These are phyloP conservation scores for Perca flavescens DNA, from an alignment of 2,113 vertebrate species.

Conservation along the genomic window DNA sequence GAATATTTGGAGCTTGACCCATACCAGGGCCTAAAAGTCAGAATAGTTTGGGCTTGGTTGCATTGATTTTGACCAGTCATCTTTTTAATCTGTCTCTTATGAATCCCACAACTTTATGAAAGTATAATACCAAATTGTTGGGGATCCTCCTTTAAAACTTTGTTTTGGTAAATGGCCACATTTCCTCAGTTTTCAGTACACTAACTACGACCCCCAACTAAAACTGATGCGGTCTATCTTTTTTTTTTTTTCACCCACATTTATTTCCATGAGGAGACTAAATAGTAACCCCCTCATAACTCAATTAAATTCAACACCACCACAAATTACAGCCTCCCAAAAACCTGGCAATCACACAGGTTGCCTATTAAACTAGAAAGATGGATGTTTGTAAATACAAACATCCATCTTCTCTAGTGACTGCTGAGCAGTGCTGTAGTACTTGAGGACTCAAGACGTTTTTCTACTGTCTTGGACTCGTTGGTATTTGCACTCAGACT, in stretches of 20 bases:
- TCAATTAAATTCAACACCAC: not conserved
- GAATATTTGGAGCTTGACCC: not conserved
- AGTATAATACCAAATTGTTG: not conserved
- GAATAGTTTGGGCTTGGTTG: not conserved
- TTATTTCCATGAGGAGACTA: not conserved
- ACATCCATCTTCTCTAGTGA: too few relatives aligned
- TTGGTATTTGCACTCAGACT: too few relatives aligned
- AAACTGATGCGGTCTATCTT: not conserved
- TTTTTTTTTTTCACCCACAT: not conserved
- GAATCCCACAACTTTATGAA: not conserved
- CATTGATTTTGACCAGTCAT: not conserved
- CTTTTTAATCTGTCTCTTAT: not conserved
- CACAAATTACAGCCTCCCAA: not conserved
- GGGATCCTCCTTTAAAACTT: not conserved
- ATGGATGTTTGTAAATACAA: too few relatives aligned
- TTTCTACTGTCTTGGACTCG: too few relatives aligned
- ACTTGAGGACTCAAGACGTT: too few relatives aligned
- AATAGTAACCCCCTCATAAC: not conserved
- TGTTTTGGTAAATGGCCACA: not conserved
- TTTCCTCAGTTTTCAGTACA: not conserved
- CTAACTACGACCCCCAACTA: too few relatives aligned
- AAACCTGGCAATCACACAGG: not conserved
- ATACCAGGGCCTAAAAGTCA: not conserved
- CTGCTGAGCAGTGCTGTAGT: too few relatives aligned
- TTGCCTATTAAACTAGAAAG: too few relatives aligned